Percentiles rank a stretch among this genome's conserved stretches.
Conservation (phyloP, 2,888 invertebrate genomes). For the Ophion ellenae region DNA sequence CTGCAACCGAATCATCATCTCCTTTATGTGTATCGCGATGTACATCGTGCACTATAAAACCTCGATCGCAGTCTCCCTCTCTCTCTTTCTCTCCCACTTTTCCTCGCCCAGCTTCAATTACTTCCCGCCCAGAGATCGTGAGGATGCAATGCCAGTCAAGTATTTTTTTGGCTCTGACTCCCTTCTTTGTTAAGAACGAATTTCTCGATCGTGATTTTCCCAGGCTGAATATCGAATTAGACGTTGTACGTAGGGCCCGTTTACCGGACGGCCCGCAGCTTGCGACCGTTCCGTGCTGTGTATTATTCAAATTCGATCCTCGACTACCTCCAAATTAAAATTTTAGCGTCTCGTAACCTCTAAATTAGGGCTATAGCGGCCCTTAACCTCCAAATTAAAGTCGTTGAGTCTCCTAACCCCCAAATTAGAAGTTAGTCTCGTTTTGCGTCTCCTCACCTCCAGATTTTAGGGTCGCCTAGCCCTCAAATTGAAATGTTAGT, state of each 20-base stretch:
- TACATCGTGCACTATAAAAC: conserved; percentile 55
- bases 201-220: conserved; percentile 51
- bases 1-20: conserved; percentile 56
- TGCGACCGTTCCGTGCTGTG: background rate
- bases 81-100: conserved; percentile 11
- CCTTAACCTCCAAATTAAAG: background rate
- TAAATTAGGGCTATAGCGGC: background rate
- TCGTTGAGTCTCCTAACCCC: background rate
- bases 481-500: background rate
- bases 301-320: background rate
- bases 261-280: background rate
- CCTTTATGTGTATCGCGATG: conserved; percentile 57
- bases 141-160: conserved; percentile 59
- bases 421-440: background rate
- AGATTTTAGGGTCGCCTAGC: background rate
- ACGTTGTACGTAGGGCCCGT: background rate
- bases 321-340: background rate
- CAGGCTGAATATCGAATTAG: conserved; percentile 28
- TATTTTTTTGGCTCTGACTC: conserved; percentile 20
- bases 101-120: conserved; percentile 50
- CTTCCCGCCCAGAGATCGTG: conserved; percentile 60
- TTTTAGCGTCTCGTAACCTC: background rate
- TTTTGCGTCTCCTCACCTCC: background rate
- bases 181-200: conserved; percentile 21
- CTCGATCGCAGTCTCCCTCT: conserved; percentile 27